Conservation (phyloP, 2,113 vertebrate species). For the Picathartes gymnocephalus region DNA sequence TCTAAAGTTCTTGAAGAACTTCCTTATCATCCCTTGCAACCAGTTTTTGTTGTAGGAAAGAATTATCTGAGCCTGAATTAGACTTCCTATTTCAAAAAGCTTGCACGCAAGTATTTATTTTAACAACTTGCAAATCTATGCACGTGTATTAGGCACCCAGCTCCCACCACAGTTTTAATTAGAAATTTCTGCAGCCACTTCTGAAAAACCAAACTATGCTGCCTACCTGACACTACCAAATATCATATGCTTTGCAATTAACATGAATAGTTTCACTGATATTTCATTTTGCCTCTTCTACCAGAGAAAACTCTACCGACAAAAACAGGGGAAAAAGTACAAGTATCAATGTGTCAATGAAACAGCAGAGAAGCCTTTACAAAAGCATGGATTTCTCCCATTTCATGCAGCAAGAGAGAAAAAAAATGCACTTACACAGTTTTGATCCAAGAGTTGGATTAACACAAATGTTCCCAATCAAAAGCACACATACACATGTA, state of each 20-base stretch:
- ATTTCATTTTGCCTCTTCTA: background rate
- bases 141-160: background rate
- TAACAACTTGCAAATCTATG: background rate
- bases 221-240: background rate
- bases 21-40: background rate
- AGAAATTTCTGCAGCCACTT: background rate
- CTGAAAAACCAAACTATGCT: background rate
- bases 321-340: background rate
- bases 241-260: background rate
- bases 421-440: background rate
- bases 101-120: background rate
- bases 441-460: background rate
- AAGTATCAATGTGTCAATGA: background rate
- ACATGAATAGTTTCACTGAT: background rate
- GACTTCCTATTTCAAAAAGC: background rate
- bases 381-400: background rate
- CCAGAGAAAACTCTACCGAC: background rate
- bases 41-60: background rate
- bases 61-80: background rate
- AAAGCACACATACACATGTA: background rate
- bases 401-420: background rate
- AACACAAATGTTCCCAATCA: background rate
- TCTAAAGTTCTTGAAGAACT: background rate
- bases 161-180: background rate
- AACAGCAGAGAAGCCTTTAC: background rate